Conservation (phyloP, 2,888 invertebrate genomes). For the Campoplex nolae region DNA sequence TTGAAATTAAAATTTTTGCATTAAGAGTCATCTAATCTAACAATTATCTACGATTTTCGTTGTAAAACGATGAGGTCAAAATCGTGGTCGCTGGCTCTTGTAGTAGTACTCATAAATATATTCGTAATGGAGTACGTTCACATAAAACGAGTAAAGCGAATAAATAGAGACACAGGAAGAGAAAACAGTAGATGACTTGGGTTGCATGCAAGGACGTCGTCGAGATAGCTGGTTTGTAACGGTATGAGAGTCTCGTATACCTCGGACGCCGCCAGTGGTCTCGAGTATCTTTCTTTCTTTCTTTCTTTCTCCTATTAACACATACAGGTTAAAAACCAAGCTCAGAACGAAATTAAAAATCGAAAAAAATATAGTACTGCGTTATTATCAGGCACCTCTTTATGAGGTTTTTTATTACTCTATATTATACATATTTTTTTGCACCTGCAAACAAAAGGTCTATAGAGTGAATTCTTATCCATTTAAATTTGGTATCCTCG, state of each 20-base stretch:
- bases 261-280: conserved; percentile 27
- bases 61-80: too few relatives aligned
- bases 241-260: conserved; percentile 26
- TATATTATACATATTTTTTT: too few relatives aligned
- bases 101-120: background rate
- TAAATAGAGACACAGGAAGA: conserved; percentile 66
- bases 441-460: too few relatives aligned
- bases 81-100: too few relatives aligned
- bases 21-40: too few relatives aligned
- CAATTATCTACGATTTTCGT: too few relatives aligned
- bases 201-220: conserved; percentile 65
- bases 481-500: background rate
- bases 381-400: too few relatives aligned
- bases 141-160: conserved; percentile 54
- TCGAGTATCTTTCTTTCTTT: conserved; percentile 21
- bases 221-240: conserved; percentile 47
- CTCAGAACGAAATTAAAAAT: background rate
- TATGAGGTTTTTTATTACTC: too few relatives aligned
- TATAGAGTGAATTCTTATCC: too few relatives aligned
- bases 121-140: conserved; percentile 12
- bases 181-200: conserved; percentile 66
- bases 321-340: background rate
- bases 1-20: too few relatives aligned
- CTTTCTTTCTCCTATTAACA: background rate
- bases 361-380: background rate